Evolutionary conservation across 1,140 invertebrate species (phyloP).

Genomic region (Aphelenchoides besseyi): DNA sequence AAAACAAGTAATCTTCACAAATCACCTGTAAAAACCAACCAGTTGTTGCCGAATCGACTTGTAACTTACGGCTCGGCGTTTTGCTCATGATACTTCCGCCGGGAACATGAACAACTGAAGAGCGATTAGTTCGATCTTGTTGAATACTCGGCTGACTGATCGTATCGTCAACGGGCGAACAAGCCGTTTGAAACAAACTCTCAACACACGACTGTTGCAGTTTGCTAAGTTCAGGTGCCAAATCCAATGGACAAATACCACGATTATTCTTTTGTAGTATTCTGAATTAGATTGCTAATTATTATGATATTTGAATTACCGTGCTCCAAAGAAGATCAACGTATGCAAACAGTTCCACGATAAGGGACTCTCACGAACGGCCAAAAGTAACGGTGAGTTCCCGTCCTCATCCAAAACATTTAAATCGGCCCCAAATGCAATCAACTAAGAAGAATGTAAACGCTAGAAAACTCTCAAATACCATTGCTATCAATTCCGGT

Average conservation of each 20-base stretch:
- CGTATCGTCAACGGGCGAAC: conserved; percentile 16
- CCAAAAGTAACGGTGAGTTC: conserved; percentile 60
- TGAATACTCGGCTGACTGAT: conserved; percentile 3
- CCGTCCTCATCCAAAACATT: conserved; percentile 60
- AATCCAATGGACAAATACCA: conserved; percentile 61
- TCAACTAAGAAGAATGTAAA: too few species aligned
- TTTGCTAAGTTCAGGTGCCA: conserved; percentile 60
- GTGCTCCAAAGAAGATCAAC: conserved; percentile 57
- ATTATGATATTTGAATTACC: conserved; percentile 33
- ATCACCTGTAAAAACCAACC: neutral
- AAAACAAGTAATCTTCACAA: conserved; percentile 27
- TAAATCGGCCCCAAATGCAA: conserved; percentile 60
- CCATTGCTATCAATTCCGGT: conserved; percentile 56
- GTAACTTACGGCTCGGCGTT: conserved; percentile 4
- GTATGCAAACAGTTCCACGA: conserved; percentile 61
- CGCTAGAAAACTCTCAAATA: neutral
- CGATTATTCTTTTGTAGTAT: conserved; percentile 60
- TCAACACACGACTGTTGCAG: conserved; percentile 60
- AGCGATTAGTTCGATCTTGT: neutral
- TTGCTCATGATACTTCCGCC: neutral
- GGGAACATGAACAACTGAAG: neutral
- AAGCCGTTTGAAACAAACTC: conserved; percentile 55
- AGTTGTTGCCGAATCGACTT: conserved; percentile 1
- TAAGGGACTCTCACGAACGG: conserved; percentile 58
- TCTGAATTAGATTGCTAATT: conserved; percentile 26